Percentiles rank a stretch among this genome's conserved stretches.
phyloP scores from a whole-genome alignment of 2,888 invertebrate species.

The Habrosyne pyritoides region DNA sequence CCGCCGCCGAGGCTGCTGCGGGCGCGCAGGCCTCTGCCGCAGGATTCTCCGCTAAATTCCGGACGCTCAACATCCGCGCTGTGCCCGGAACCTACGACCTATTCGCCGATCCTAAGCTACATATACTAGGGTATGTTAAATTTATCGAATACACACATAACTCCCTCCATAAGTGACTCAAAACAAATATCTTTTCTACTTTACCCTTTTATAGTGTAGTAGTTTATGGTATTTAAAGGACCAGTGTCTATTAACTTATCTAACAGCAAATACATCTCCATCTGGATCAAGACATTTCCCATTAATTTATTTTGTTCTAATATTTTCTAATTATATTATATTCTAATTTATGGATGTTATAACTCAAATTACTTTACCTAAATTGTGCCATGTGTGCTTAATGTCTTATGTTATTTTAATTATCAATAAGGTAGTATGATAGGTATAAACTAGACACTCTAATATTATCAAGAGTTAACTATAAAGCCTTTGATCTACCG shows the following conservation, averaged over 20 bases:
- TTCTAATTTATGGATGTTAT: too few relatives aligned
- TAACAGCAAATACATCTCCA: too few relatives aligned
- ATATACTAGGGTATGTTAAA: constrained; percentile 85
- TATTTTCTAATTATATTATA: too few relatives aligned
- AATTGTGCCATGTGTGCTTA: neutral
- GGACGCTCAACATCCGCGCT: constrained; percentile 84
- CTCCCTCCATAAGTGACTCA: too few relatives aligned
- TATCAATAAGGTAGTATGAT: neutral
- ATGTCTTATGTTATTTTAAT: neutral
- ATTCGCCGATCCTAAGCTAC: constrained; percentile 85
- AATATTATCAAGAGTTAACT: neutral
- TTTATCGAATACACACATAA: too few relatives aligned
- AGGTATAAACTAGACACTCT: neutral
- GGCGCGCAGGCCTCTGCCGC: constrained; percentile 48
- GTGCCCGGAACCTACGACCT: constrained; percentile 88
- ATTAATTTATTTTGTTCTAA: too few relatives aligned
- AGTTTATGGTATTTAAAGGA: too few relatives aligned
- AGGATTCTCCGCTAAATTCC: constrained; percentile 71
- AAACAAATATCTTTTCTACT: too few relatives aligned
- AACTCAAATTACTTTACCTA: neutral
- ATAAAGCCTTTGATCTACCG: too few relatives aligned
- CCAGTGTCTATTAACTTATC: too few relatives aligned
- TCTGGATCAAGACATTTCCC: too few relatives aligned
- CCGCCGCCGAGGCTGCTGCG: constrained; percentile 61
- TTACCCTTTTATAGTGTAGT: too few relatives aligned